Base-by-base conservation (phyloP, 2,888 invertebrate species). In the Dicycla oo region DNA sequence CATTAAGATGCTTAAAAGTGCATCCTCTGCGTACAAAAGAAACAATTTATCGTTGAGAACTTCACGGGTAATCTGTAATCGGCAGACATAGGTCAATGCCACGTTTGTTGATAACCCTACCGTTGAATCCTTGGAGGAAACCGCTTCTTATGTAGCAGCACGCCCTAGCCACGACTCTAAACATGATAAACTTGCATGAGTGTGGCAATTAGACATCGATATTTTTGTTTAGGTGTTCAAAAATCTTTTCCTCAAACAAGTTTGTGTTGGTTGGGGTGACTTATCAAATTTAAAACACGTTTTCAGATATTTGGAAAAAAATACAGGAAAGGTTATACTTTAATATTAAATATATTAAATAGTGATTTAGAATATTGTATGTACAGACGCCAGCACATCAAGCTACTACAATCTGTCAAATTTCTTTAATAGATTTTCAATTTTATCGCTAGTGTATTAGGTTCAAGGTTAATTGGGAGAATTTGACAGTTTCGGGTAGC, bases 101-200 rank as follows among this genome's bases (percentile, higher is more conserved):
- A 78, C 30, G 49, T 70, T 53, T 53, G 53, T 66, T 72, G 82
- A 83, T 83, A 83, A 83, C 83, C 66, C 77, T 45, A 56, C n/a
- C 18, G 53, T 54, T 51, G 20, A 58, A 72, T 73, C 83, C 80
- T 82, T 82, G 73, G 66, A 26, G 34, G 34, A 38, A 54, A 45
- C 51, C 15, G 53, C 49, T 80, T 77, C 71, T 61, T 72, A 58
- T n/a, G 47, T 47, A 54, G 38, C 30, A 13, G 20, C 26, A 51
- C 23, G 58, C 3, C 15, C 34, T 51, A 30, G 56, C 66, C 81
- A 78, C 81, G 78, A 81, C 73, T 61, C 13, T 65, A 18, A 58
- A 64, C 62, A 78, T 49, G 60, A 56, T 18, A 43, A 61, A 23
- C 43, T 40, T 45, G 15, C 51, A 43, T 40, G 47, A 40, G 13